phyloP scores from a whole-genome alignment of 2,888 invertebrate species.

The Chrysina gloriosa region DNA sequence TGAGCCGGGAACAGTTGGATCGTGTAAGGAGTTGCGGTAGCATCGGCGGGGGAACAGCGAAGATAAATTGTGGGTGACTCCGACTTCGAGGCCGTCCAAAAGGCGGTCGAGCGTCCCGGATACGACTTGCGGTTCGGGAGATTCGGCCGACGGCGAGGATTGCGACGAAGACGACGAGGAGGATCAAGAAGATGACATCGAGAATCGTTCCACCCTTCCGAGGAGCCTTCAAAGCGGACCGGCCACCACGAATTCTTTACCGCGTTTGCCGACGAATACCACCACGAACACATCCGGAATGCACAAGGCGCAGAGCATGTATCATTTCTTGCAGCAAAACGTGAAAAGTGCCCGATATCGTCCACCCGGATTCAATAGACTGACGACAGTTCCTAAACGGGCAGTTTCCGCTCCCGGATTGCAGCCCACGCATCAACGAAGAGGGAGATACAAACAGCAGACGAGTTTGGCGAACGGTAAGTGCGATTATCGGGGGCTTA shows the following conservation, averaged over 20 bases:
- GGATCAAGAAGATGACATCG: conserved; percentile 54
- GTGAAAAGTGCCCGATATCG: conserved; percentile 90
- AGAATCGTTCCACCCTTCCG: conserved; percentile 72
- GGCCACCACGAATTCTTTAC: conserved; percentile 80
- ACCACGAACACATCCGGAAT: conserved; percentile 60
- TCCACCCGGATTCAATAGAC: conserved; percentile 82
- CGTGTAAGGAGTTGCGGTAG: conserved; percentile 84
- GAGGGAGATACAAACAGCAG: conserved; percentile 65
- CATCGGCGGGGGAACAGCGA: conserved; percentile 79
- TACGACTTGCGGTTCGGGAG: conserved; percentile 65
- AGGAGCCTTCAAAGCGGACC: conserved; percentile 72
- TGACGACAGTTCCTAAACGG: conserved; percentile 73
- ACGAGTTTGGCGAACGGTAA: conserved; percentile 69
- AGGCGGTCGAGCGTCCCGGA: conserved; percentile 72
- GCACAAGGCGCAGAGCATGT: conserved; percentile 74
- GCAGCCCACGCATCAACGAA: conserved; percentile 73
- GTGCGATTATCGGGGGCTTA: conserved; percentile 56
- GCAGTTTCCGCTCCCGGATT: conserved; percentile 82
- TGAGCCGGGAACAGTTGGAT: conserved; percentile 80
- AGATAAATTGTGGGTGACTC: conserved; percentile 63
- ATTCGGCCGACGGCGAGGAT: conserved; percentile 67
- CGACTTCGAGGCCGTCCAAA: conserved; percentile 58
- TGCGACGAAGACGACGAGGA: conserved; percentile 70
- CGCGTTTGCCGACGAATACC: conserved; percentile 75
- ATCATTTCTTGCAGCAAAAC: conserved; percentile 71